phyloP scores from a whole-genome alignment of 1,140 invertebrate species.

The Teleopsis dalmanni region DNA sequence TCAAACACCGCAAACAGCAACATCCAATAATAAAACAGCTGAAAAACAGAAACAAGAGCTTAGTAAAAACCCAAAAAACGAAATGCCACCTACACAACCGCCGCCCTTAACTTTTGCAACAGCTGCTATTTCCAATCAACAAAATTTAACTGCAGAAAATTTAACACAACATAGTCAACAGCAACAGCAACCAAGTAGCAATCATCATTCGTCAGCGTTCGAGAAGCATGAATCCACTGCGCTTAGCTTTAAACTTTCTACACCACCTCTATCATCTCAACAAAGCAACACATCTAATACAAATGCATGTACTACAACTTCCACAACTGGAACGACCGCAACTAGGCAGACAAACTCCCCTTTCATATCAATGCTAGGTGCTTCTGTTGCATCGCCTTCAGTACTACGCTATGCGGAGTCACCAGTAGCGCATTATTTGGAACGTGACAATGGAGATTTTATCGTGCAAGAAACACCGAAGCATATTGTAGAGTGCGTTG shows the following conservation, averaged over 20 bases:
- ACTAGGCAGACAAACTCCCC: slow-evolving; percentile 21
- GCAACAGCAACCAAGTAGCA: slow-evolving; percentile 2
- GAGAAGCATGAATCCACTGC: not conserved
- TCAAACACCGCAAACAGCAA: not conserved
- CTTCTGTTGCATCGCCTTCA: slow-evolving; percentile 27
- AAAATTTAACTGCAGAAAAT: no score
- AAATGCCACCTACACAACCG: not conserved
- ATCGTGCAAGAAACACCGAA: slow-evolving; percentile 43
- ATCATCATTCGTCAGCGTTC: not conserved
- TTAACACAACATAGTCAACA: not conserved
- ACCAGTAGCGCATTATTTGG: slow-evolving; percentile 38
- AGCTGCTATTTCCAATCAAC: not conserved
- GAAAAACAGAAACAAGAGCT: not conserved
- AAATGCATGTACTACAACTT: not conserved
- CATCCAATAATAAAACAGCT: no score
- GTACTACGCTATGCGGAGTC: slow-evolving; percentile 38
- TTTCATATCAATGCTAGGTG: slow-evolving; percentile 27
- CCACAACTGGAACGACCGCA: not conserved
- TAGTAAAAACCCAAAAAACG: slow-evolving; percentile 4
- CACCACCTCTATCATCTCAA: not conserved
- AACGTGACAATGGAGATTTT: slow-evolving; percentile 40
- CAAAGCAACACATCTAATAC: not conserved
- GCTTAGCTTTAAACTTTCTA: not conserved
- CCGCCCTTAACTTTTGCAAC: not conserved
- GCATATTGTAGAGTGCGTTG: slow-evolving; percentile 40